Percentiles rank a stretch among this genome's conserved stretches.
Conservation (phyloP, 2,888 invertebrate genomes). For the Chaetogeoica ovagalla region DNA sequence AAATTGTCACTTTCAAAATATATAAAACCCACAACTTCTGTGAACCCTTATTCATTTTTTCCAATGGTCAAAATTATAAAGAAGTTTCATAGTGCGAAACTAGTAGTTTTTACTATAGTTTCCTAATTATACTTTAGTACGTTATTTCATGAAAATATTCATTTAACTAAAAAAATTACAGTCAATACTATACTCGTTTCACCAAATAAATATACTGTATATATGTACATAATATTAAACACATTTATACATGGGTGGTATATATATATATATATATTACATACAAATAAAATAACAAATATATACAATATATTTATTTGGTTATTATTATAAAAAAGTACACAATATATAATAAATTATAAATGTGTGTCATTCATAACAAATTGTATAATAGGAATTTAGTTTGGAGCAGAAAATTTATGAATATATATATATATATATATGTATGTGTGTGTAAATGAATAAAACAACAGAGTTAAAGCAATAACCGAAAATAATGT, state of each 20-base stretch:
- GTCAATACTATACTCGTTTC: constrained; percentile 20
- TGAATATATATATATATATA: constrained; percentile 4
- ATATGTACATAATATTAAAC: constrained; percentile 3
- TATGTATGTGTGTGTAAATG: background rate
- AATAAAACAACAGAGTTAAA: background rate
- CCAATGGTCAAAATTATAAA: background rate
- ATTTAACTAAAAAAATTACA: background rate
- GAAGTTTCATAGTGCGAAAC: background rate
- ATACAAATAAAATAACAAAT: constrained; percentile 16
- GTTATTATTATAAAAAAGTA: background rate
- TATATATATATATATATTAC: background rate
- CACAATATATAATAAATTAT: background rate
- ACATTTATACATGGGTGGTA: constrained; percentile 14
- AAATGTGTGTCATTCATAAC: background rate
- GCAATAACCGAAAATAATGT: background rate
- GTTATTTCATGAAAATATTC: background rate
- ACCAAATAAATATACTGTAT: constrained; percentile 44
- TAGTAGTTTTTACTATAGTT: background rate
- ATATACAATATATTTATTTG: constrained; percentile 30
- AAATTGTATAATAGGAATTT: constrained; percentile 10
- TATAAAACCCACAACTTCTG: background rate
- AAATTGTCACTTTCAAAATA: background rate
- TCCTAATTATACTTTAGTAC: background rate
- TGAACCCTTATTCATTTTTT: background rate
- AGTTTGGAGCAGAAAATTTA: constrained; percentile 1